Conservation (phyloP, 2,113 vertebrate genomes). For the Antechinus flavipes region DNA sequence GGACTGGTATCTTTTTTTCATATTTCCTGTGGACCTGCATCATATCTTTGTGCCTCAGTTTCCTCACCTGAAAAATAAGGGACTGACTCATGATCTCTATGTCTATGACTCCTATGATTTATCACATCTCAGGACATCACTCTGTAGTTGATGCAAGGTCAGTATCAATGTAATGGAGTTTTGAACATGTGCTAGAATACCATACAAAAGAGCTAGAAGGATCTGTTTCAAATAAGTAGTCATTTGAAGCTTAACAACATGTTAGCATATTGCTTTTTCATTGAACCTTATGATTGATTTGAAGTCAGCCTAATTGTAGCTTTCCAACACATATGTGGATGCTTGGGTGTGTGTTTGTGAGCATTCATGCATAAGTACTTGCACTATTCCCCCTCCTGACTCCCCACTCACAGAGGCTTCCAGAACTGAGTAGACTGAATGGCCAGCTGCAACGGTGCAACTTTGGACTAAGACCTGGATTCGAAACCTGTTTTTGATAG, state of each 20-base stretch:
- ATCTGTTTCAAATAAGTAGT: conserved; percentile 1
- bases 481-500: neutral
- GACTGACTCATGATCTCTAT: neutral
- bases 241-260: neutral
- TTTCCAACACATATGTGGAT: neutral
- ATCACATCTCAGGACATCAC: neutral
- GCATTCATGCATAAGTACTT: neutral
- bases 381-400: neutral
- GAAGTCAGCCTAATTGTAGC: neutral
- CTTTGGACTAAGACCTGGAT: neutral
- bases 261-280: conserved; percentile 38
- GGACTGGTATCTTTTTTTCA: neutral
- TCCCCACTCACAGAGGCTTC: neutral
- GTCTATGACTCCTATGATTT: neutral
- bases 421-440: neutral
- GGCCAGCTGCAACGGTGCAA: neutral
- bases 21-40: neutral
- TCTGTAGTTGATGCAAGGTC: neutral
- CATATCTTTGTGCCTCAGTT: neutral
- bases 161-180: neutral
- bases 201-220: conserved; percentile 27
- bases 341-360: neutral
- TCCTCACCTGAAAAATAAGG: neutral
- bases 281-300: neutral
- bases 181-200: neutral